These are phyloP conservation scores for Iphiclides podalirius DNA, from an alignment of 2,888 invertebrate species.

Conservation along the genomic window DNA sequence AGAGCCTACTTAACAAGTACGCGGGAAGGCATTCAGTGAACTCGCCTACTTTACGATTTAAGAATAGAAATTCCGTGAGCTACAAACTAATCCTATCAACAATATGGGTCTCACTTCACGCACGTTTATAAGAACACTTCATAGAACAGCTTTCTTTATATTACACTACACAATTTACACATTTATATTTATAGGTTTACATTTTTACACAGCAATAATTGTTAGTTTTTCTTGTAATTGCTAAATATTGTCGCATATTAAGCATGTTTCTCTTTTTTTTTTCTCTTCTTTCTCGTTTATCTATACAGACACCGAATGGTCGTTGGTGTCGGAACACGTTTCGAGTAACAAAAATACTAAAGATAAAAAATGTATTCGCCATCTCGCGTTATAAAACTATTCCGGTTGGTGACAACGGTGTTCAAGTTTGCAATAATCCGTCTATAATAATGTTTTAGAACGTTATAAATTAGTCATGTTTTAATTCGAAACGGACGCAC, in stretches of 20 bases:
- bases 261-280: constrained; percentile 50
- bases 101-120: constrained; percentile 28
- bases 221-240: constrained; percentile 69
- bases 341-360: constrained; percentile 52
- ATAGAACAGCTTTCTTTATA: constrained; percentile 74
- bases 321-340: constrained; percentile 54
- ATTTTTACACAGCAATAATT: constrained; percentile 79
- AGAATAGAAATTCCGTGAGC: constrained; percentile 27
- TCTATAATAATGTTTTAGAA: constrained; percentile 48
- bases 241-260: constrained; percentile 79
- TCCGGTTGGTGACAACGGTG: constrained; percentile 25
- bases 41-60: constrained; percentile 21
- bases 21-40: constrained; percentile 35
- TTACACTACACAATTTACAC: constrained; percentile 79
- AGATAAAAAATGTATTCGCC: constrained; percentile 28
- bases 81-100: constrained; percentile 28
- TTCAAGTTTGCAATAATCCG: constrained; percentile 36
- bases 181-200: constrained; percentile 71
- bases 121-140: constrained; percentile 78
- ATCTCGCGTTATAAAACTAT: constrained; percentile 28
- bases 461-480: constrained; percentile 52
- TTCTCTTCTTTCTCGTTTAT: constrained; percentile 15
- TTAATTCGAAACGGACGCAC: constrained; percentile 51
- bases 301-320: constrained; percentile 57
- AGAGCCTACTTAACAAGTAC: constrained; percentile 35